Evolutionary conservation across 2,888 invertebrate species (phyloP), one percentile per base, ranked within the genome.

Genomic region (Apoda limacodes): DNA sequence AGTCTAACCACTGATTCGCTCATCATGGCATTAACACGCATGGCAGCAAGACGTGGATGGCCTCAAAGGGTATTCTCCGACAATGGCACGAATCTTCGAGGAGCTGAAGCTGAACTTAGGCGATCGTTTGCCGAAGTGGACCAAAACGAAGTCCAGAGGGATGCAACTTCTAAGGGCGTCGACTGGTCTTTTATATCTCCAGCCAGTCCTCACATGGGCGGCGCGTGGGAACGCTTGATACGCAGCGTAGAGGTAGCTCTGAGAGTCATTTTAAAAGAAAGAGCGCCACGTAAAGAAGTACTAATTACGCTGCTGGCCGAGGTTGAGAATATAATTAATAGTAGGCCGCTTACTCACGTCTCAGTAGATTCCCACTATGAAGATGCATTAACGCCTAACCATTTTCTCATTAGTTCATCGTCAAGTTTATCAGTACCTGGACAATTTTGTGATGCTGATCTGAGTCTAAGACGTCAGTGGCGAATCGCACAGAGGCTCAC

Each of bases 311-410:
- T 39, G 5, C 13, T 42, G 9, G 25, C 29, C 5, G 40, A 43
- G 21, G 38, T 31, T 5, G 43, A 43, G 14, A 22, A 20, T 0
- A 5, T 33, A 1, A 33, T 43, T 2, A 43, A 43, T 19, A 29
- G 69, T 14, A 69, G 50, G 45, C 67, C 69, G 36, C 57, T 69
- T 28, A 60, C 74, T 66, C 46, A 28, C 53, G 58, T 41, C 25
- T 33, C 40, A 2, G 25, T 4, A 4, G 34, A 35, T 20, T 31
- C 37, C 0, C 13, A 29, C 2, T 46, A 52, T 7, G 34, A 43
- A 9, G 52, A 55, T 27, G 44, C 48, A 0, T 29, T 55, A 6
- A 57, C 56, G 0, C 54, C 52, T 2, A 57, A 59, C 17, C 52
- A 56, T 38, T 50, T 55, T 25, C 30, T 57, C 22, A 34, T 51